A percentile compares a stretch with the other conserved stretches of the same genome.
These are phyloP conservation scores for Bujurquina vittata DNA, from an alignment of 2,113 vertebrate genomes.

Conservation along the genomic window DNA sequence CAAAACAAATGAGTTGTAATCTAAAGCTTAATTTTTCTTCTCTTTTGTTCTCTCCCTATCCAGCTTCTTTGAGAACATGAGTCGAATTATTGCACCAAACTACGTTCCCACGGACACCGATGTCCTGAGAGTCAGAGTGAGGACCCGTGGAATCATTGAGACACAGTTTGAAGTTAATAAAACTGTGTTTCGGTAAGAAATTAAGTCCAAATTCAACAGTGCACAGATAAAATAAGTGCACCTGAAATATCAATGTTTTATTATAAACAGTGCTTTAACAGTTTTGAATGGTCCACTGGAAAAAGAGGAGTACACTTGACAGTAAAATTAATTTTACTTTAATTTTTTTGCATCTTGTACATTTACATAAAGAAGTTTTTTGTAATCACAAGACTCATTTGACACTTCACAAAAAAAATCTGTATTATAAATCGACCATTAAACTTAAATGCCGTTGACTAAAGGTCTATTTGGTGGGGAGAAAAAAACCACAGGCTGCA, in stretches of 20 bases:
- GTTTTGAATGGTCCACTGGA: not conserved
- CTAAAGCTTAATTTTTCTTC: not conserved
- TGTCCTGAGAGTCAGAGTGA: constrained; percentile 78
- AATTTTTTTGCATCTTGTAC: not conserved
- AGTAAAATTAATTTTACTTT: not conserved
- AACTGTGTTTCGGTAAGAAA: constrained; percentile 74
- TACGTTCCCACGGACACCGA: constrained; percentile 77
- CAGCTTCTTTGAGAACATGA: constrained; percentile 82
- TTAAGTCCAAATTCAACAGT: not conserved
- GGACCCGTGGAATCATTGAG: constrained; percentile 79
- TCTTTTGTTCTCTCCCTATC: not conserved
- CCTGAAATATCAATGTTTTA: not conserved
- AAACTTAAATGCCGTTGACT: not conserved
- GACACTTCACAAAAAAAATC: not conserved
- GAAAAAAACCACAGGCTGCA: not conserved
- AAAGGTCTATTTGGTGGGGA: not conserved
- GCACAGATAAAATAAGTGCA: not conserved
- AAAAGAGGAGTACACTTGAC: not conserved
- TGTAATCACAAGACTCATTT: not conserved
- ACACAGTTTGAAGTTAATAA: constrained; percentile 77
- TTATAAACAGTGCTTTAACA: not conserved
- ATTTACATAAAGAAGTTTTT: not conserved
- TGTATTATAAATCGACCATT: not conserved
- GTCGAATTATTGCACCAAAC: constrained; percentile 75
- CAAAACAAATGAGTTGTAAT: not conserved